phyloP scores from a whole-genome alignment of 2,113 vertebrate genomes.

The Dasyornis broadbenti region DNA sequence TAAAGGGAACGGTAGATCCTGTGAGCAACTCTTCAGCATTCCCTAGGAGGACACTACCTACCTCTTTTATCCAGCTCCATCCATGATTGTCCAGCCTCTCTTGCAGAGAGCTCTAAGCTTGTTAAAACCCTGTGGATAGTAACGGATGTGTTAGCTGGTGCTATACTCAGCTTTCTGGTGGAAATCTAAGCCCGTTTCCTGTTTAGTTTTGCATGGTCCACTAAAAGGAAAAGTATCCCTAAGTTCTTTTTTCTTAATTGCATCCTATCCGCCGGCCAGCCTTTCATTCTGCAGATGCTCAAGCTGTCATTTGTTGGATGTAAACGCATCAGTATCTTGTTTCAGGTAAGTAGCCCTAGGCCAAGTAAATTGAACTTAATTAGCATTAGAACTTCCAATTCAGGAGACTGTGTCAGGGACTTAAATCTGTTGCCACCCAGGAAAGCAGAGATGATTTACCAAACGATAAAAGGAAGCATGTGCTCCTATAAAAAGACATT shows the following conservation, averaged over 20 bases:
- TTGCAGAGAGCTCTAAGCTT: not conserved
- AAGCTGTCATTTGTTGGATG: not conserved
- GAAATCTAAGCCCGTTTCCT: not conserved
- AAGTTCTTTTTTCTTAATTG: not conserved
- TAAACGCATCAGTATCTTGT: not conserved
- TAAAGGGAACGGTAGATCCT: not conserved
- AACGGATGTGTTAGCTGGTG: not conserved
- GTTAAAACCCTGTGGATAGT: not conserved
- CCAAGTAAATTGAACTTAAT: not conserved
- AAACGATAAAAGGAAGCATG: not conserved
- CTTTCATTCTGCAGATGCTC: not conserved
- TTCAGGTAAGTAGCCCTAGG: not conserved
- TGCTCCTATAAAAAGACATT: not conserved
- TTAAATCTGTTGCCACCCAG: not conserved
- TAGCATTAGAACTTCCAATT: not conserved
- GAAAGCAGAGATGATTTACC: not conserved
- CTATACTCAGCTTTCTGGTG: not conserved
- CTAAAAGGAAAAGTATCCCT: not conserved
- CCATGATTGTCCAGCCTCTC: not conserved
- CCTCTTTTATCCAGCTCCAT: not conserved
- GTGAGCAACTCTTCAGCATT: not conserved
- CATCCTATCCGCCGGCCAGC: not conserved
- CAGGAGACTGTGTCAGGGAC: not conserved
- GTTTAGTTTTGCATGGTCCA: not conserved
- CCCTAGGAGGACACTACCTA: not conserved